A percentile compares a stretch with the other conserved stretches of the same genome.
phyloP scores from a whole-genome alignment of 2,888 invertebrate genomes.

The Sphaeridia pumilis region DNA sequence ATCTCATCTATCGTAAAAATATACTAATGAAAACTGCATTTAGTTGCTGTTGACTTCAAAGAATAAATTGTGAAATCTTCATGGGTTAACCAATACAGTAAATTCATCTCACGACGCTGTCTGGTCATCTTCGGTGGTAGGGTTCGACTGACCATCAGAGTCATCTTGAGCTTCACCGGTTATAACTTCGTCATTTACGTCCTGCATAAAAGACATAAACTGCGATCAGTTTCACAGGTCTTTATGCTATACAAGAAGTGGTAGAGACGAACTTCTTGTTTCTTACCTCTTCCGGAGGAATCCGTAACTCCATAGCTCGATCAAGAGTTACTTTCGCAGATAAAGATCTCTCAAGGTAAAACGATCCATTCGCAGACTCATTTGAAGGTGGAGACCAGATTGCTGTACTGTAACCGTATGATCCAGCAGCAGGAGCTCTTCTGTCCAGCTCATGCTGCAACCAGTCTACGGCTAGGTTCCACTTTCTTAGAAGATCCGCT shows the following conservation, averaged over 20 bases:
- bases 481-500: constrained; percentile 68
- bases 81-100: background rate
- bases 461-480: constrained; percentile 85
- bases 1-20: too few species aligned
- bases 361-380: constrained; percentile 78
- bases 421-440: constrained; percentile 27
- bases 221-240: background rate
- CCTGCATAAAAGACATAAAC: constrained; percentile 10
- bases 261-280: background rate
- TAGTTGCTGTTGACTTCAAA: too few species aligned
- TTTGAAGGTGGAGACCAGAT: constrained; percentile 80
- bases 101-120: background rate
- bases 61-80: too few species aligned
- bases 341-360: constrained; percentile 84
- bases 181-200: constrained; percentile 32
- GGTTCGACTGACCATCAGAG: too few species aligned
- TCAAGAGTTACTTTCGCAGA: constrained; percentile 81
- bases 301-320: constrained; percentile 59
- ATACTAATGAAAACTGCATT: too few species aligned
- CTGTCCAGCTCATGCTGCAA: constrained; percentile 82
- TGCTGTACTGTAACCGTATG: constrained; percentile 22
- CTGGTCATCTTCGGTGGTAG: too few species aligned
- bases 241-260: background rate
- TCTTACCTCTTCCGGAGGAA: constrained; percentile 45
- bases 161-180: constrained; percentile 34